Conservation (phyloP, 2,113 vertebrate species). For the Mustelus asterias region DNA sequence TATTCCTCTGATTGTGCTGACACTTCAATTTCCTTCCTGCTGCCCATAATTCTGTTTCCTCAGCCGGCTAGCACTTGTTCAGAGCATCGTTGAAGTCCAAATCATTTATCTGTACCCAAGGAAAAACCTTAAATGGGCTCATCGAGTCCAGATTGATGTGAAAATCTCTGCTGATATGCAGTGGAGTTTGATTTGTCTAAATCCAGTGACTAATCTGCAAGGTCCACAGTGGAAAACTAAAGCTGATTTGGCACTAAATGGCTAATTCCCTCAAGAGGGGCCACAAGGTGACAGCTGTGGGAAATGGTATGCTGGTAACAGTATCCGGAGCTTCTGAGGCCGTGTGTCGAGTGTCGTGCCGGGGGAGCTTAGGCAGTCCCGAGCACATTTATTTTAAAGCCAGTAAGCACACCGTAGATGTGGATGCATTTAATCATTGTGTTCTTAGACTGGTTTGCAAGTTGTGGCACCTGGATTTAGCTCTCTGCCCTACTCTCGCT, state of each 20-base stretch:
- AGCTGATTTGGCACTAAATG: neutral
- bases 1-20: neutral
- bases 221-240: neutral
- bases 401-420: too few species aligned
- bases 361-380: neutral
- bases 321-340: neutral
- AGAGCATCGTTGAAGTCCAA: neutral
- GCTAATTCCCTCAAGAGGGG: neutral
- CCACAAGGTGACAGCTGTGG: neutral
- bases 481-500: too few species aligned
- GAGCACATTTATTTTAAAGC: too few species aligned
- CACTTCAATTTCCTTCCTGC: neutral
- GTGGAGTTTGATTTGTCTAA: neutral
- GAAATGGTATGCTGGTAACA: neutral
- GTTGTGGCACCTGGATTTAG: too few species aligned
- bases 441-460: too few species aligned
- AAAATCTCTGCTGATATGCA: neutral
- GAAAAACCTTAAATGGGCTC: neutral
- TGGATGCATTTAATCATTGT: too few species aligned
- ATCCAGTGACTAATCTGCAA: neutral
- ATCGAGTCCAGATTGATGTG: neutral
- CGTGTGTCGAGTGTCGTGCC: neutral
- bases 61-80: neutral
- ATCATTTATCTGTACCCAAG: neutral
- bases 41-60: neutral